phyloP scores from a whole-genome alignment of 37 sponge, comb jelly and placozoan genomes.

The Lycopodina hypogea region DNA sequence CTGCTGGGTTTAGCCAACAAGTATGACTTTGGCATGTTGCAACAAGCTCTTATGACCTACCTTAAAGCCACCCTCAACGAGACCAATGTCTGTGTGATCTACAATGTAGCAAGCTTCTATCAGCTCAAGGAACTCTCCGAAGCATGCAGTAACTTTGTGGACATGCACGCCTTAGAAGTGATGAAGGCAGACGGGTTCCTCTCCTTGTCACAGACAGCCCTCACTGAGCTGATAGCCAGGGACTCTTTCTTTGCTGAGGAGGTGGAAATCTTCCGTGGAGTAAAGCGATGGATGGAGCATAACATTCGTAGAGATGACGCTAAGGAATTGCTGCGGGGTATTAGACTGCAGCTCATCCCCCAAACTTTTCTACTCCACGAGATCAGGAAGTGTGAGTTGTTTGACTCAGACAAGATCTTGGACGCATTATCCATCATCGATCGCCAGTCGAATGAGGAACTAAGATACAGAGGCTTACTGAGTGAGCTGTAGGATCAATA shows the following conservation, averaged over 20 bases:
- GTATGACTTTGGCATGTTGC: slow-evolving; percentile 75
- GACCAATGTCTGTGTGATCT: slow-evolving; percentile 73
- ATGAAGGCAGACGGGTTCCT: slow-evolving; percentile 79
- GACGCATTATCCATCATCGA: slow-evolving; percentile 57
- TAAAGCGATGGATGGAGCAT: slow-evolving; percentile 74
- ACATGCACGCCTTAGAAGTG: slow-evolving; percentile 77
- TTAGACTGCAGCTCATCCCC: slow-evolving; percentile 73
- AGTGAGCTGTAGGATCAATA: slow-evolving; percentile 31
- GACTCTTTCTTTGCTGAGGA: slow-evolving; percentile 90
- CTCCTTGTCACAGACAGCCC: slow-evolving; percentile 64
- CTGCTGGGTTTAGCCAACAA: slow-evolving; percentile 80
- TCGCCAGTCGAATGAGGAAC: slow-evolving; percentile 5
- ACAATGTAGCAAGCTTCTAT: slow-evolving; percentile 80
- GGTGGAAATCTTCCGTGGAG: slow-evolving; percentile 75
- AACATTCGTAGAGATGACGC: slow-evolving; percentile 41
- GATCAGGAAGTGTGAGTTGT: slow-evolving; percentile 50
- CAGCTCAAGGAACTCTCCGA: slow-evolving; percentile 63
- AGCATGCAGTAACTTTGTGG: slow-evolving; percentile 62
- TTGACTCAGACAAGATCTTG: slow-evolving; percentile 66
- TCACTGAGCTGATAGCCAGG: slow-evolving; percentile 68
- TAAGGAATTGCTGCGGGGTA: slow-evolving; percentile 44
- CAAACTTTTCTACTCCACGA: slow-evolving; percentile 46
- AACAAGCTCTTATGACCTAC: slow-evolving; percentile 63
- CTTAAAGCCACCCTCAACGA: slow-evolving; percentile 73
- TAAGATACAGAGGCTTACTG: slow-evolving; percentile 63